Evolutionary conservation across 2,113 vertebrate species (phyloP), one percentile per base, ranked within the genome.

Genomic region (Athene noctua): DNA sequence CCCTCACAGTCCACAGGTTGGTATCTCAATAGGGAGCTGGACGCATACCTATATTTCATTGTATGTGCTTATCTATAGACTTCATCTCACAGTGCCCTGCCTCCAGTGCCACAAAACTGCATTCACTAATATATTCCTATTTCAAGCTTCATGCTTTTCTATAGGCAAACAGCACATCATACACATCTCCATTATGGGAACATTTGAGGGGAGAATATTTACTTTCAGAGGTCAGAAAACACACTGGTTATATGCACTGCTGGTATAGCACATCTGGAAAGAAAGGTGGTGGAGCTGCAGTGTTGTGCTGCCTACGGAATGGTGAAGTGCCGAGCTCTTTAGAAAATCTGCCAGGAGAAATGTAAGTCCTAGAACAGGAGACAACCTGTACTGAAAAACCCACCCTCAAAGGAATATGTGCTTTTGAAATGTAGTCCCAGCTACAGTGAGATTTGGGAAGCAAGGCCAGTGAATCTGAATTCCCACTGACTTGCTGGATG

Each of bases 41-140:
- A 46, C 1, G 1, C 27, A 70, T 26, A 79, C 23, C 40, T 68
- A 1, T 54, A 72, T 82, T 87, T 79, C 54, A 25, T 23, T 54
- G 30, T 46, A 80, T 3, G 1, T 70, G 19, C 23, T 74, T 32
- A 16, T 38, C 30, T 84, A 13, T 8, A 52, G 38, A 30, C 11
- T 80, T 13, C 5, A 0, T 67, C 79, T 38, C 62, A 54, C 3
- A 0, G 11, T 0, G 2, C 12, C 32, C 32, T 65, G 25, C 46
- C 46, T 82, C 22, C 58, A 36, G 66, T 52, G 36, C 25, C 90
- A 54, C 3, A 1, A 49, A 68, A 44, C 34, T 57, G 4, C 15
- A 30, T 57, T 91, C 61, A 32, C 30, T 40, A 11, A 27, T 18
- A 5, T 25, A 36, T 25, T 67, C 38, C 16, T 73, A 5, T 42